Evolutionary conservation across 1,140 invertebrate species (phyloP).

Genomic region (Cherax quadricarinatus): DNA sequence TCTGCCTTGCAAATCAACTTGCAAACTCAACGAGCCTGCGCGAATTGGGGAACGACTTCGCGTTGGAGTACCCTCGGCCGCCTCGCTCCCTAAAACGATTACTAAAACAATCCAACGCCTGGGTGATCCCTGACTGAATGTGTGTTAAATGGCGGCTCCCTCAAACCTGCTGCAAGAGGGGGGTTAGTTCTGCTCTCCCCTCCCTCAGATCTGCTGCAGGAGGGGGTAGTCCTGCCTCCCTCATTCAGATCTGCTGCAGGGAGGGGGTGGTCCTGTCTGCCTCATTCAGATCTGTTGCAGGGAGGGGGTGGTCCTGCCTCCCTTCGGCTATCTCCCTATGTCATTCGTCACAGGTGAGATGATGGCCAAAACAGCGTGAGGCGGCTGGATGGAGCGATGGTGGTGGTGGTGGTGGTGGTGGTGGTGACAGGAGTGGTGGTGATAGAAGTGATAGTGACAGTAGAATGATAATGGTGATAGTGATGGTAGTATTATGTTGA

Average conservation of each 20-base stretch:
- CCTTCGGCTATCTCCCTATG: not conserved
- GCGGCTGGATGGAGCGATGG: not conserved
- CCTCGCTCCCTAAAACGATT: not conserved
- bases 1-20: not conserved
- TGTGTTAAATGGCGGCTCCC: not conserved
- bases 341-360: constrained; percentile 19
- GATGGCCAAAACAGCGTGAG: constrained; percentile 4
- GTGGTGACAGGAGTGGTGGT: not conserved
- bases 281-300: not conserved
- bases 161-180: not conserved
- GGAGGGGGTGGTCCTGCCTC: not conserved
- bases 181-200: not conserved
- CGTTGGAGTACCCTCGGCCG: not conserved
- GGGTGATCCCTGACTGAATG: not conserved
- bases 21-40: not conserved
- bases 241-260: not conserved
- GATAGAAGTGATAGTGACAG: not conserved
- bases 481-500: not conserved
- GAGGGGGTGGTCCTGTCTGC: no score
- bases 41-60: not conserved
- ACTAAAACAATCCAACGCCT: constrained; percentile 9
- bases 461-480: not conserved
- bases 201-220: not conserved
- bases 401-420: not conserved
- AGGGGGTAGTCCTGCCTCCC: not conserved